Evolutionary conservation across 2,113 vertebrate species (phyloP).

Genomic region (Tretioscincus oriximinensis): DNA sequence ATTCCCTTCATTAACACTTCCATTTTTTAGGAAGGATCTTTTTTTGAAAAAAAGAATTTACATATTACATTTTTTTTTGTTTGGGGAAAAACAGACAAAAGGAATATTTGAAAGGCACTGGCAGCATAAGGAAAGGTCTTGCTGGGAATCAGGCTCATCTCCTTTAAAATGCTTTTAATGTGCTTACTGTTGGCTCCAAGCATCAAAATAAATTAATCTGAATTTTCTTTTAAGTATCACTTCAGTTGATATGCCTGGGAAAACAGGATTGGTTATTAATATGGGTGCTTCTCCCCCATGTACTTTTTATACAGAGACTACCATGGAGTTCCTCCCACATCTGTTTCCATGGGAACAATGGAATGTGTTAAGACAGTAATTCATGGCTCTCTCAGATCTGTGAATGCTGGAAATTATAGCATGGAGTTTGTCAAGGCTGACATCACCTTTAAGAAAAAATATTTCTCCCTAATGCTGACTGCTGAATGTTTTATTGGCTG

Average conservation of each 20-base stretch:
- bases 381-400: slow-evolving; percentile 12
- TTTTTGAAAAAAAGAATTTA: slow-evolving; percentile 8
- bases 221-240: background rate
- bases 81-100: background rate
- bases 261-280: background rate
- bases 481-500: background rate
- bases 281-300: background rate
- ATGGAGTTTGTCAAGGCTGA: background rate
- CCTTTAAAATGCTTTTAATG: too few relatives aligned
- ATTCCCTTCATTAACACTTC: background rate
- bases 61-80: slow-evolving; percentile 9
- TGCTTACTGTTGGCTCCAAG: background rate
- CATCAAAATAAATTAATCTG: background rate
- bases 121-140: background rate
- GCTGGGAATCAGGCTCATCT: too few relatives aligned
- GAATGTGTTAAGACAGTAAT: slow-evolving; percentile 24
- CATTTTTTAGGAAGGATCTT: slow-evolving; percentile 25
- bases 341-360: slow-evolving; percentile 30
- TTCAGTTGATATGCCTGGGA: background rate
- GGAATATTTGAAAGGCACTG: background rate
- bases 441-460: background rate
- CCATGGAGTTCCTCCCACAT: background rate
- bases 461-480: background rate
- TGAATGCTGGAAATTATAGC: slow-evolving; percentile 15
- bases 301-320: background rate